These are phyloP conservation scores for Tamandua tetradactyla DNA, from an alignment of 2,797 vertebrate genomes.

Conservation along the genomic window DNA sequence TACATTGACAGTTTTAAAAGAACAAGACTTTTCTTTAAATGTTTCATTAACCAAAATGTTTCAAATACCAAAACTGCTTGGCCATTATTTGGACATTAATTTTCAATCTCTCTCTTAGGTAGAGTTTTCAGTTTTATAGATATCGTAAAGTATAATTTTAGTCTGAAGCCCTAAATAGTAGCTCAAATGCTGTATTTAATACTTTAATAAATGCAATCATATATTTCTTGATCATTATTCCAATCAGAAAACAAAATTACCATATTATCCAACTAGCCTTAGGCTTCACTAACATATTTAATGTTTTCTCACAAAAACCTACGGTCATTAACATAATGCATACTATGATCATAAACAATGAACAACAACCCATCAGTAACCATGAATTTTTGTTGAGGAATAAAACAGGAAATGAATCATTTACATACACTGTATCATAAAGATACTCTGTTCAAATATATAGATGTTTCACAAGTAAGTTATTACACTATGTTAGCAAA, in stretches of 20 bases:
- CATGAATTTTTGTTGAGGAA: neutral
- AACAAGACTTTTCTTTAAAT: neutral
- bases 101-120: neutral
- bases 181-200: neutral
- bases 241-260: slow-evolving; percentile 42
- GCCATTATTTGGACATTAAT: slow-evolving; percentile 3
- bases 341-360: slow-evolving; percentile 12
- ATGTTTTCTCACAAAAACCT: slow-evolving; percentile 36
- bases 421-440: slow-evolving; percentile 37
- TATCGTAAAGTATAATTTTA: slow-evolving; percentile 41
- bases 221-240: neutral
- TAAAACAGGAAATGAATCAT: slow-evolving; percentile 34
- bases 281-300: slow-evolving; percentile 8
- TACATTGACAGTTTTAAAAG: slow-evolving; percentile 29
- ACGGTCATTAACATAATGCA: slow-evolving; percentile 19
- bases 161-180: neutral
- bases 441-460: neutral
- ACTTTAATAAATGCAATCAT: slow-evolving; percentile 12
- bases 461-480: slow-evolving; percentile 34
- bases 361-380: neutral
- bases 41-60: slow-evolving; percentile 22
- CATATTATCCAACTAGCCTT: neutral
- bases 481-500: slow-evolving; percentile 43
- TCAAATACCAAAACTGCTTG: slow-evolving; percentile 26
- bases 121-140: slow-evolving; percentile 28